Evolutionary conservation across 2,888 invertebrate species (phyloP), one percentile per base, ranked within the genome.

Genomic region (Itoplectis maculator): DNA sequence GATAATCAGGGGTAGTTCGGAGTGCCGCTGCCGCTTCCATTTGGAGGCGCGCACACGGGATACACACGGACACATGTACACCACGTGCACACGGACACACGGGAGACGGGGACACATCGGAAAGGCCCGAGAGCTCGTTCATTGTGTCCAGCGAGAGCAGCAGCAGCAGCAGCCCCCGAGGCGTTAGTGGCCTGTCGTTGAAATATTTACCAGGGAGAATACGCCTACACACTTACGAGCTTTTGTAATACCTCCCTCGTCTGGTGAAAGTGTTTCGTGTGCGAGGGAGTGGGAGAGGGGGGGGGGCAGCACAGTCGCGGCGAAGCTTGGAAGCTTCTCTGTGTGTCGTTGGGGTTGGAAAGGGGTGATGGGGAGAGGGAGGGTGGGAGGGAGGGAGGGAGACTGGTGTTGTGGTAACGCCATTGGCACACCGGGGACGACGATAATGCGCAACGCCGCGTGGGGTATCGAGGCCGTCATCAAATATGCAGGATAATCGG

Each of bases 401-500:
- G 63, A 82, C 84, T 72, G 74, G 70, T 63, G 84, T 37, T 73
- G 84, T 82, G 85, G 83, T 56, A 54, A 56, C 23, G 76, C 23
- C 49, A n/a, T 68, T 59, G 45, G 73, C 65, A 63, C 61, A 79
- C 29, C 47, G 29, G 35, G 68, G 84, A 84, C 78, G 87, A 85
- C 81, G 86, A 85, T 86, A 88, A 88, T 85, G 82, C 82, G 86
- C 79, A 81, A 72, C 82, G 79, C 82, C 77, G 69, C 75, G 79
- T 83, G n/a, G 78, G 84, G 70, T 83, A 81, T 82, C 72, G 72
- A 63, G 75, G 63, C 75, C 61, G 86, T 87, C 88, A 89, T 89
- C 86, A 88, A 90, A 89, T 87, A 89, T 88, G 87, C 85, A 86
- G 81, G 86, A 78, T 87, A 88, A 89, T 87, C 87, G 88, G 83